Evolutionary conservation across 1,140 invertebrate species (phyloP), one percentile per base, ranked within the genome.

Genomic region (Drosophila leontia): DNA sequence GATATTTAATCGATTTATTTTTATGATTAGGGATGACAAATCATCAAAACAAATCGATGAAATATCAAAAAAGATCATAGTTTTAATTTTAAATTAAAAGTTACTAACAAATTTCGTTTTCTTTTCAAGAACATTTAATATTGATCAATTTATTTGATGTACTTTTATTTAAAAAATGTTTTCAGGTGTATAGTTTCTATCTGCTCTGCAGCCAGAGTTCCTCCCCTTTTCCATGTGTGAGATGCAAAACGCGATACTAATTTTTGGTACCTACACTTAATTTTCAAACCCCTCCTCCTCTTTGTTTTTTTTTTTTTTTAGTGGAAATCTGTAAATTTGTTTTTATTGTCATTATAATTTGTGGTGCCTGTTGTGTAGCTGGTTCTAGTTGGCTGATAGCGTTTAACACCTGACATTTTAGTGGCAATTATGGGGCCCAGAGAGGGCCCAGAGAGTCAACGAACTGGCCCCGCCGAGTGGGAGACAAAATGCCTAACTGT

Each of bases 361-460:
- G 53, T 69, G 48, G 32, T 17, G 53, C 41, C 51, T 75, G 68
- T 70, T 64, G 50, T 44, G 56, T 74, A 57, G 82, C 69, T 79
- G 82, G 83, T 90, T 88, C 84, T 88, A 90, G 74, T 88, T 90
- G 84, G 85, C 85, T 88, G 84, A 84, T 88, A 90, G 78, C 85
- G 85, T 88, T 88, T 88, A 88, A 86, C 85, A 88, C 86, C 85
- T 88, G 85, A 88, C 85, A 88, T 88, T 88, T 88, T 88, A 90
- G 85, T 88, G 80, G 84, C 84, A 88, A 88, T 90, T 88, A 90
- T 88, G 75, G 79, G 76, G 58, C 62, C 61, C 68, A 59, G 53
- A 59, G 68, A 56, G 35, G 19, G 35, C 19, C 61, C 51, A 23
- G 23, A 23, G 72, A 88, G 85, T 90, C 84, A 84, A 88, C 85